Percentiles rank a stretch among this genome's conserved stretches.
phyloP scores from a whole-genome alignment of 2,888 invertebrate genomes.

The Leucophenga maculata region DNA sequence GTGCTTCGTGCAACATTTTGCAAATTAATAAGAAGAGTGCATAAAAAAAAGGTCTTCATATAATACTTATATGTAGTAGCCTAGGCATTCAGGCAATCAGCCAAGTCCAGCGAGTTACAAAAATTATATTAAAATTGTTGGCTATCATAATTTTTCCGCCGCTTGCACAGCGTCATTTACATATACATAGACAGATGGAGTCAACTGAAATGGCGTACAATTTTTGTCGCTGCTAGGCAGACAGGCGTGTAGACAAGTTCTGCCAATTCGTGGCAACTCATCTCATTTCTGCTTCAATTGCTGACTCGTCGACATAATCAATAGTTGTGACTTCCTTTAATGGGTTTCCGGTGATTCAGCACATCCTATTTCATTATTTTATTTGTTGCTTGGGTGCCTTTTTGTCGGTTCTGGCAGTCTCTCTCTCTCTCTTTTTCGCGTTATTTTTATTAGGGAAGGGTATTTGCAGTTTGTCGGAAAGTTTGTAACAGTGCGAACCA shows the following conservation, averaged over 20 bases:
- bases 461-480: no score
- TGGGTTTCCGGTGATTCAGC: conserved; percentile 67
- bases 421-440: not conserved
- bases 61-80: conserved; percentile 27
- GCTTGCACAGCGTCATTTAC: conserved; percentile 48
- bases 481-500: no score
- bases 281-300: conserved; percentile 12
- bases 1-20: no score
- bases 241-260: no score
- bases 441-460: not conserved
- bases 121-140: conserved; percentile 35
- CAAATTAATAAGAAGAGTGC: conserved; percentile 42
- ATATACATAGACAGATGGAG: not conserved
- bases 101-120: not conserved
- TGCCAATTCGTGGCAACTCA: not conserved
- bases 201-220: not conserved
- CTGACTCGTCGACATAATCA: conserved; percentile 56
- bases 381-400: conserved; percentile 25
- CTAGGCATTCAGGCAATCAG: not conserved
- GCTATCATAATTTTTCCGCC: conserved; percentile 57
- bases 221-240: not conserved
- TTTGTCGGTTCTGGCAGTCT: not conserved
- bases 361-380: conserved; percentile 44
- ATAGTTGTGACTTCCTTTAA: conserved; percentile 68
- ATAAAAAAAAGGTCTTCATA: conserved; percentile 43